These are phyloP conservation scores for Lumbricus terrestris DNA, from an alignment of 2,888 invertebrate species.

Conservation along the genomic window DNA sequence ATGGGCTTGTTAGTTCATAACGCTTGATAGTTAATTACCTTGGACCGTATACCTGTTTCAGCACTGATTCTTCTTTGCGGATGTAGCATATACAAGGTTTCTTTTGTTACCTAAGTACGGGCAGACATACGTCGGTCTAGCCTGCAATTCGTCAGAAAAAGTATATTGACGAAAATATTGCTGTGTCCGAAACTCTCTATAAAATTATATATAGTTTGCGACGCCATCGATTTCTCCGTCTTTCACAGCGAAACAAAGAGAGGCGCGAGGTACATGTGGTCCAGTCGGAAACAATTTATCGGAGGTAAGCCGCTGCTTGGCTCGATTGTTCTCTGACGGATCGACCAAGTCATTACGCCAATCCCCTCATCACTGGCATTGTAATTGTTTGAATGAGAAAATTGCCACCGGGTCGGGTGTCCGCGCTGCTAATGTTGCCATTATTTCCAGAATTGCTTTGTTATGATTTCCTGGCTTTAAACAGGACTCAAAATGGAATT, in stretches of 20 bases:
- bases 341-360: not conserved
- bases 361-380: not conserved
- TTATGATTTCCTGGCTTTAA: not conserved
- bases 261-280: not conserved
- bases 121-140: not conserved
- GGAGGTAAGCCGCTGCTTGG: not conserved
- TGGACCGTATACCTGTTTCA: not conserved
- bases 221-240: not conserved
- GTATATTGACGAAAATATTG: not conserved
- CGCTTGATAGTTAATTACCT: not conserved
- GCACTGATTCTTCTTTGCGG: not conserved
- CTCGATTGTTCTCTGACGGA: not conserved
- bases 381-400: not conserved
- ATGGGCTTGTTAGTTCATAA: too few species aligned
- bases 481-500: too few species aligned
- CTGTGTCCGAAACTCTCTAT: not conserved
- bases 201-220: not conserved
- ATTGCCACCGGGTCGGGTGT: not conserved
- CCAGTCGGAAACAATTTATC: not conserved
- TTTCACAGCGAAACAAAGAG: not conserved
- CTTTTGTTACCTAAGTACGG: not conserved
- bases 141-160: not conserved
- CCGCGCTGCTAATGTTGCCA: not conserved
- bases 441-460: not conserved
- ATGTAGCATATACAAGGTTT: not conserved